Conservation (phyloP, 2,888 invertebrate species). For the Geotrupes spiniger region DNA sequence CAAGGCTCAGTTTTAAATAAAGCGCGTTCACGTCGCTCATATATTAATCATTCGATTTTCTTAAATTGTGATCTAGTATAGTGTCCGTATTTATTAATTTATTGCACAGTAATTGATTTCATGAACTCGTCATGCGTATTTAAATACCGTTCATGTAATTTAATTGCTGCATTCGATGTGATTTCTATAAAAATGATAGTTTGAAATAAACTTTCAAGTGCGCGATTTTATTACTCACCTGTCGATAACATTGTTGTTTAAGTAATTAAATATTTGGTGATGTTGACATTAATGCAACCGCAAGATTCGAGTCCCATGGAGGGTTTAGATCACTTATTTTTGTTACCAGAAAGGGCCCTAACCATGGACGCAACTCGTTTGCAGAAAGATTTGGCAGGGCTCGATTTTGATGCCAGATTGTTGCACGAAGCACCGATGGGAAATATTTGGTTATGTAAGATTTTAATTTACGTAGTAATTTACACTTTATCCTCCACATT, state of each 20-base stretch:
- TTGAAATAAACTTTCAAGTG: too few relatives aligned
- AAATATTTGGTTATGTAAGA: slow-evolving; percentile 61
- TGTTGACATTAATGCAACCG: slow-evolving; percentile 31
- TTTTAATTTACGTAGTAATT: slow-evolving; percentile 5
- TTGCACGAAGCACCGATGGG: slow-evolving; percentile 56
- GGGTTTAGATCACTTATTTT: slow-evolving; percentile 56
- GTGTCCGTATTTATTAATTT: too few relatives aligned
- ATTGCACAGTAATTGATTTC: too few relatives aligned
- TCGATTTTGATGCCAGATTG: slow-evolving; percentile 55
- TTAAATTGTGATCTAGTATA: too few relatives aligned
- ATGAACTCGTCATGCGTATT: too few relatives aligned
- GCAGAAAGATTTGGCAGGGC: slow-evolving; percentile 55
- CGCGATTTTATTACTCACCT: too few relatives aligned
- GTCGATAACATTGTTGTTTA: too few relatives aligned
- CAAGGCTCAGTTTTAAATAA: slow-evolving; percentile 1
- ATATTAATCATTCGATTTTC: too few relatives aligned
- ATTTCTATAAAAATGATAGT: too few relatives aligned
- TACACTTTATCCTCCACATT: not conserved
- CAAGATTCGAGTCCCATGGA: slow-evolving; percentile 49
- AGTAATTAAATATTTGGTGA: slow-evolving; percentile 10
- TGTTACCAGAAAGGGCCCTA: slow-evolving; percentile 55
- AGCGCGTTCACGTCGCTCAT: slow-evolving; percentile 11
- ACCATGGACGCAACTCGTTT: slow-evolving; percentile 56
- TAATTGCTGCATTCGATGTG: too few relatives aligned
- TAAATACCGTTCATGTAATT: too few relatives aligned